phyloP scores from a whole-genome alignment of 2,888 invertebrate genomes.

The Tachina fera region DNA sequence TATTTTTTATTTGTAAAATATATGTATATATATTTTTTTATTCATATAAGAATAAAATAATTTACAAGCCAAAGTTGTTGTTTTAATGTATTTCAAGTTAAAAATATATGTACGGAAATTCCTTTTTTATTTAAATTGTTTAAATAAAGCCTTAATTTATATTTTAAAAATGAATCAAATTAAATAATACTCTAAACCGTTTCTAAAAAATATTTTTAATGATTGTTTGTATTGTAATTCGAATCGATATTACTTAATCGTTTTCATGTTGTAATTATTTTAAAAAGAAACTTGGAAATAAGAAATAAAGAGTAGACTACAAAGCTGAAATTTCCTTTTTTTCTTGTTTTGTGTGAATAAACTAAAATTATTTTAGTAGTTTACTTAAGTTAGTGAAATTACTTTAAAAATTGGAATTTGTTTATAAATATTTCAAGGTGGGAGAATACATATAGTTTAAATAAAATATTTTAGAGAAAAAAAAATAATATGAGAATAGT shows the following conservation, averaged over 20 bases:
- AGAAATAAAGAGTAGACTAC: neutral
- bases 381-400: constrained; percentile 43
- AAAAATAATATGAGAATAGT: neutral
- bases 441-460: constrained; percentile 53
- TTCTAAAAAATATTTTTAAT: neutral
- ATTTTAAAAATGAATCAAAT: neutral
- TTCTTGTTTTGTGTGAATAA: constrained; percentile 20
- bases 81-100: neutral
- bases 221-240: neutral
- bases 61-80: constrained; percentile 68
- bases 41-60: constrained; percentile 43
- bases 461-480: constrained; percentile 25
- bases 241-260: neutral
- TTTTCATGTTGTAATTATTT: neutral
- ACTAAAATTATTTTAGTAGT: constrained; percentile 25
- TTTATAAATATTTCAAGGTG: constrained; percentile 56
- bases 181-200: constrained; percentile 1
- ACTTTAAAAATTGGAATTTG: constrained; percentile 20
- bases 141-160: neutral
- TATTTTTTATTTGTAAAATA: constrained; percentile 47
- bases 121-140: neutral
- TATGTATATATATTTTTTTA: neutral
- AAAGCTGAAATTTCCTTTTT: constrained; percentile 10
- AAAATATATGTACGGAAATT: constrained; percentile 17
- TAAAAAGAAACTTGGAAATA: too few relatives aligned